Evolutionary conservation across 2,888 invertebrate genomes (phyloP), one percentile per base, ranked within the genome.

Genomic region (Drosophila robusta): DNA sequence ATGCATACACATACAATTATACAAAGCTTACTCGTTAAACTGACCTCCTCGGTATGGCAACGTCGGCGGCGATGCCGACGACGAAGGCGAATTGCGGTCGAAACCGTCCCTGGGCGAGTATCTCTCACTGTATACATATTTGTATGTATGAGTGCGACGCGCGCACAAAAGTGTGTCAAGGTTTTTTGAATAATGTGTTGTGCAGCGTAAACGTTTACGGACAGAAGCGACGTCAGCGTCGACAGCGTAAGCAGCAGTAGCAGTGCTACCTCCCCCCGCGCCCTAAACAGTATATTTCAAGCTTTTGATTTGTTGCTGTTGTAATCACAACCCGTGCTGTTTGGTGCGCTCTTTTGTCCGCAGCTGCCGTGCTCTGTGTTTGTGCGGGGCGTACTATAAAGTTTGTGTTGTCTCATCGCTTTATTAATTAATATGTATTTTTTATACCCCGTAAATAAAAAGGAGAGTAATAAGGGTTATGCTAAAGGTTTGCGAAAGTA

Each of bases 161-260:
- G 86, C 79, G 70, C 67, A 72, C 55, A 84, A 89, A 90, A 90
- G 90, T 90, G 84, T 90, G 90, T 90, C 90, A 90, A 90, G 90
- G 90, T 90, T 90, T 90, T 91, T 88, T 84, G 87, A 80, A 86
- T 89, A 87, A 86, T 89, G 87, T 85, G 85, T 82, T 83, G 89
- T 89, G 85, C 87, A 80, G 85, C 86, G 85, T 80, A 86, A 83
- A 84, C 85, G 83, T 70, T 76, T 67, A 76, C 73, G 67, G 62
- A 69, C 62, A 64, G 64, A 65, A 69, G 81, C 73, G 69, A 75
- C 79, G 78, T 60, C 60, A 72, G 46, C 79, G 66, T 45, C 72
- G 44, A n/a, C 65, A 49, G 44, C 55, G 18, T 32, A 41, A 39
- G 51, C 65, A 54, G 18, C 45, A 55, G 39, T 45, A 45, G 7